phyloP scores from a whole-genome alignment of 1,140 invertebrate genomes.

The Lordiphosa stackelbergi region DNA sequence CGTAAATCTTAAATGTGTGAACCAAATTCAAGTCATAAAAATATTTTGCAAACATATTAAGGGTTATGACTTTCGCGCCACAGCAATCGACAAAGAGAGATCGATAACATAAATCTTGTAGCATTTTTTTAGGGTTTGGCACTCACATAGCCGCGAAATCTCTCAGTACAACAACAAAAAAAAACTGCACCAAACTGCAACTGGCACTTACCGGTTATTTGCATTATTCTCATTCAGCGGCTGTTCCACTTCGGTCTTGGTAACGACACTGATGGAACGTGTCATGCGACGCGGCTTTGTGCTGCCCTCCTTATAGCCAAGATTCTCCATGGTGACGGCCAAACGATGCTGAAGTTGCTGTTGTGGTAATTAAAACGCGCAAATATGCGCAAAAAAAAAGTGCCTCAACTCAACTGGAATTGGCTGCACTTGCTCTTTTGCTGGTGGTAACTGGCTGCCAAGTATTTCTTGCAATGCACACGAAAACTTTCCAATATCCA shows the following conservation, averaged over 20 bases:
- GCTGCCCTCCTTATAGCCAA: conserved; percentile 76
- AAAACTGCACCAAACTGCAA: conserved; percentile 13
- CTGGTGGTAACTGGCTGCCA: conserved; percentile 17
- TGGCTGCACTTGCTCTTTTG: conserved; percentile 27
- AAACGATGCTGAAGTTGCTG: conserved; percentile 32
- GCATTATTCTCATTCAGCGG: conserved; percentile 75
- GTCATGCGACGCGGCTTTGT: conserved; percentile 74
- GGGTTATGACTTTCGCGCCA: no score
- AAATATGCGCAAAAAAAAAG: conserved; percentile 58
- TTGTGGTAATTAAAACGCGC: conserved; percentile 57
- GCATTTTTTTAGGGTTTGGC: conserved; percentile 16
- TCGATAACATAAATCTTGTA: no score
- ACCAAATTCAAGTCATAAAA: no score
- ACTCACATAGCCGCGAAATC: conserved; percentile 9
- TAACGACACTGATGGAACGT: conserved; percentile 75
- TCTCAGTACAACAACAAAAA: not conserved
- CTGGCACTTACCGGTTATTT: conserved; percentile 74
- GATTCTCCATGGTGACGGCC: conserved; percentile 71
- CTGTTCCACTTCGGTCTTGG: conserved; percentile 76
- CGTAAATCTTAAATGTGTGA: no score
- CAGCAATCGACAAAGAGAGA: no score
- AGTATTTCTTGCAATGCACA: conserved; percentile 28
- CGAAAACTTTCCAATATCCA: conserved; percentile 47
- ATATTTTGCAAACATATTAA: no score
- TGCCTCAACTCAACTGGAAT: conserved; percentile 16